Evolutionary conservation across 2,797 vertebrate species (phyloP).

Genomic region (Chanos chanos): DNA sequence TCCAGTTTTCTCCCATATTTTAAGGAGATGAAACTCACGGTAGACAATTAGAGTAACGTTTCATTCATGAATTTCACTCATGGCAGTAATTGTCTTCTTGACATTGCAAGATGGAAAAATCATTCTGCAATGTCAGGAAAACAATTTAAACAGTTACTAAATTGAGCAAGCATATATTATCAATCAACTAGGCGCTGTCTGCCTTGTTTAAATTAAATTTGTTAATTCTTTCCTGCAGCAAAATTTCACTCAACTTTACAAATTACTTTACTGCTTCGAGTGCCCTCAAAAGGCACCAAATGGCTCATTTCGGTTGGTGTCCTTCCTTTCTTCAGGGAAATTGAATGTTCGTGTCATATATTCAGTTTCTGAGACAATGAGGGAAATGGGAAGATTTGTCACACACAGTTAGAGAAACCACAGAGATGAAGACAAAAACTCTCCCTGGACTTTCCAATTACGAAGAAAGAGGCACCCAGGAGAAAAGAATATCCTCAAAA

Average conservation of each 20-base stretch:
- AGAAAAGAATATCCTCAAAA: conserved; percentile 1
- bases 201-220: conserved; percentile 25
- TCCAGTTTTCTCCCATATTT: background rate
- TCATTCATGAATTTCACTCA: conserved; percentile 18
- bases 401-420: conserved; percentile 15
- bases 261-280: background rate
- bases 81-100: conserved; percentile 32
- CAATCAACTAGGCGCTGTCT: conserved; percentile 21
- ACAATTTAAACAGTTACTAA: conserved; percentile 17
- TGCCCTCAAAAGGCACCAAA: conserved; percentile 18
- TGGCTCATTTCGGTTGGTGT: conserved; percentile 14
- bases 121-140: conserved; percentile 28
- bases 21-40: background rate
- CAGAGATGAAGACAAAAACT: conserved; percentile 13
- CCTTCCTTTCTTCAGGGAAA: conserved; percentile 18
- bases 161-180: conserved; percentile 30
- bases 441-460: conserved; percentile 14
- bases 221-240: conserved; percentile 21
- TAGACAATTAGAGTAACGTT: conserved; percentile 2
- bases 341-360: conserved; percentile 14
- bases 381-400: conserved; percentile 11
- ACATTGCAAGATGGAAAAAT: conserved; percentile 25
- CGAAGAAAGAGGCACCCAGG: conserved; percentile 17
- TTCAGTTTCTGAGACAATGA: conserved; percentile 22
- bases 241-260: conserved; percentile 10